phyloP scores from a whole-genome alignment of 1,140 invertebrate species.

The Drosophila suzukii region DNA sequence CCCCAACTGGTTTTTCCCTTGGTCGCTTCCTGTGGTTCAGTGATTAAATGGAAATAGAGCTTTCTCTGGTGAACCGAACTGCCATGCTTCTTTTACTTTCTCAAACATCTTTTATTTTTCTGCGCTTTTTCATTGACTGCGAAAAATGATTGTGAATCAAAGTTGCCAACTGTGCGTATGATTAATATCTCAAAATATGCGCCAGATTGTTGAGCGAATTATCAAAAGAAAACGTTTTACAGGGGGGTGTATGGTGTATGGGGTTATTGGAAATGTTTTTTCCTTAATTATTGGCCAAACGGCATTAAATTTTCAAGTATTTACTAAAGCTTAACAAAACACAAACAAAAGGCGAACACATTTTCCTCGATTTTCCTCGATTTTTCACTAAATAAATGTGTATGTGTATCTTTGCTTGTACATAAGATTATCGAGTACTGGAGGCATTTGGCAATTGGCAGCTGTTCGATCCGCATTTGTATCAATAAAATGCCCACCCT shows the following conservation, averaged over 20 bases:
- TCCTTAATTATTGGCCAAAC: slow-evolving; percentile 79
- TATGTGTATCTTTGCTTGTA: slow-evolving; percentile 28
- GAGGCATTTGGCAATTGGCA: slow-evolving; percentile 65
- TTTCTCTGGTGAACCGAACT: background rate
- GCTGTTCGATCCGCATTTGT: slow-evolving; percentile 46
- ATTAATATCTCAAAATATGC: slow-evolving; percentile 69
- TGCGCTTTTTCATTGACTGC: slow-evolving; percentile 1
- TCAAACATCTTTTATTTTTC: slow-evolving; percentile 6
- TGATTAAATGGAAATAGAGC: slow-evolving; percentile 25
- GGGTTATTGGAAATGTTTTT: slow-evolving; percentile 53
- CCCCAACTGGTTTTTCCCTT: slow-evolving; percentile 26
- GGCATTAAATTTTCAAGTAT: slow-evolving; percentile 82
- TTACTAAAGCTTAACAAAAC: slow-evolving; percentile 81
- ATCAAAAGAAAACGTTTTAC: slow-evolving; percentile 7
- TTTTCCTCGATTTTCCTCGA: slow-evolving; percentile 17
- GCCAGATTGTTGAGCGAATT: slow-evolving; percentile 23
- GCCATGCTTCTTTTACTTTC: background rate
- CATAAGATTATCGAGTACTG: slow-evolving; percentile 40
- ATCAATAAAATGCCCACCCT: slow-evolving; percentile 22
- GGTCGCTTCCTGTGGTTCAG: slow-evolving; percentile 28
- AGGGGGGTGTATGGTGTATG: background rate
- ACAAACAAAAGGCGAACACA: slow-evolving; percentile 46
- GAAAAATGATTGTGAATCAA: slow-evolving; percentile 28
- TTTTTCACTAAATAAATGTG: slow-evolving; percentile 48
- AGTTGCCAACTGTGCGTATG: slow-evolving; percentile 67